Conservation (phyloP, 2,113 vertebrate species). For the Trinectes maculatus region DNA sequence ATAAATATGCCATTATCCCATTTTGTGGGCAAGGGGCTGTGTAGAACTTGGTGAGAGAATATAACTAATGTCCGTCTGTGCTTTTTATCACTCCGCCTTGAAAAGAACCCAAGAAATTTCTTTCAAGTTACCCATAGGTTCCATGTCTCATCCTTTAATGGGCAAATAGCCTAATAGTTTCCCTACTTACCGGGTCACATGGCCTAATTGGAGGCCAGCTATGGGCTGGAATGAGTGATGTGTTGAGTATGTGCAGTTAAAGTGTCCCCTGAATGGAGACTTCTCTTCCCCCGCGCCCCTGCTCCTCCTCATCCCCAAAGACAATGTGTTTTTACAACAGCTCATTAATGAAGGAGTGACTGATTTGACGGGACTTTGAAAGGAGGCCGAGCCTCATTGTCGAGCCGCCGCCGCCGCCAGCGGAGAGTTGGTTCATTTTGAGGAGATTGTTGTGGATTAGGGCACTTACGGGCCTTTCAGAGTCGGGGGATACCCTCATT, state of each 20-base stretch:
- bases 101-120: conserved; percentile 65
- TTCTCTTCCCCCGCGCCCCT: conserved; percentile 34
- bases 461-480: conserved; percentile 36
- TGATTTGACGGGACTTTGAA: conserved; percentile 73
- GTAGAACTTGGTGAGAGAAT: conserved; percentile 56
- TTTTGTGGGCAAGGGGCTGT: conserved; percentile 74
- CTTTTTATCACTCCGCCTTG: conserved; percentile 39
- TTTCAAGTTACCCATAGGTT: conserved; percentile 59
- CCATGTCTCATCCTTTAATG: conserved; percentile 81
- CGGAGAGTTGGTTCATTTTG: conserved; percentile 72
- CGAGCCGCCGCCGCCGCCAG: conserved; percentile 45
- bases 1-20: conserved; percentile 88
- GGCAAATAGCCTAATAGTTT: conserved; percentile 83
- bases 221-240: conserved; percentile 40
- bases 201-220: conserved; percentile 76
- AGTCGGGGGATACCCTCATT: conserved; percentile 51
- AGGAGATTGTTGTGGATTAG: conserved; percentile 75
- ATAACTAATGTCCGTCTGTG: conserved; percentile 69
- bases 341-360: conserved; percentile 82
- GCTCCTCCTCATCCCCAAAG: conserved; percentile 55
- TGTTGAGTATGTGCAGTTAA: conserved; percentile 70
- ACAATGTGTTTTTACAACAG: conserved; percentile 83
- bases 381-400: conserved; percentile 56
- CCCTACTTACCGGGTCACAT: conserved; percentile 67
- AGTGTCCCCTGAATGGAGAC: conserved; percentile 80